A percentile compares a stretch with the other conserved stretches of the same genome.
Evolutionary conservation across 2,113 vertebrate genomes (phyloP).

Genomic region (Lagopus leucura): DNA sequence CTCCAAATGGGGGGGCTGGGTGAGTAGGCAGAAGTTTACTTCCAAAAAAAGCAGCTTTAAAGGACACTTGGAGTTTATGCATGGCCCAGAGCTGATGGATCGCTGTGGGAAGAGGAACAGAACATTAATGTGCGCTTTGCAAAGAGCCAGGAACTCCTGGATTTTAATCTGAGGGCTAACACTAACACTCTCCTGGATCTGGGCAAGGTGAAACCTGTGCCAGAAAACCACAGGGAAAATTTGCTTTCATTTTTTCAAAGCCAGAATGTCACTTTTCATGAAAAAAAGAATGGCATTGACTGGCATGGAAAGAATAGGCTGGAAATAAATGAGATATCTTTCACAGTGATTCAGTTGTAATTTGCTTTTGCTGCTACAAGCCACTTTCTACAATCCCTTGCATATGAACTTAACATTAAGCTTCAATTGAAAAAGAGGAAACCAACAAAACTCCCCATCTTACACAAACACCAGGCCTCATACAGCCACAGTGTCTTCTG

Average conservation of each 20-base stretch:
- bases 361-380: background rate
- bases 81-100: background rate
- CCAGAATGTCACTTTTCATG: background rate
- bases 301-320: background rate
- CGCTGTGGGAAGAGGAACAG: background rate
- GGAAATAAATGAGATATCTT: background rate
- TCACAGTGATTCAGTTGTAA: background rate
- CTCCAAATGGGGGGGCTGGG: background rate
- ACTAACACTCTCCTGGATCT: background rate
- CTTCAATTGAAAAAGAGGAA: background rate
- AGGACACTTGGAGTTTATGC: background rate
- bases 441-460: background rate
- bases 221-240: background rate
- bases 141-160: background rate
- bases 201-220: background rate
- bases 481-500: background rate
- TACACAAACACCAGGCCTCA: background rate
- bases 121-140: background rate
- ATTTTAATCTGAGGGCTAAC: constrained; percentile 1
- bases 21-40: background rate
- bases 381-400: background rate
- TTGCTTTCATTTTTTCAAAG: background rate
- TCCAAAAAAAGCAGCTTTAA: background rate
- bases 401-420: background rate
- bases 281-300: background rate